Conservation (phyloP, 23 tunicate species). For the Styela clava region DNA sequence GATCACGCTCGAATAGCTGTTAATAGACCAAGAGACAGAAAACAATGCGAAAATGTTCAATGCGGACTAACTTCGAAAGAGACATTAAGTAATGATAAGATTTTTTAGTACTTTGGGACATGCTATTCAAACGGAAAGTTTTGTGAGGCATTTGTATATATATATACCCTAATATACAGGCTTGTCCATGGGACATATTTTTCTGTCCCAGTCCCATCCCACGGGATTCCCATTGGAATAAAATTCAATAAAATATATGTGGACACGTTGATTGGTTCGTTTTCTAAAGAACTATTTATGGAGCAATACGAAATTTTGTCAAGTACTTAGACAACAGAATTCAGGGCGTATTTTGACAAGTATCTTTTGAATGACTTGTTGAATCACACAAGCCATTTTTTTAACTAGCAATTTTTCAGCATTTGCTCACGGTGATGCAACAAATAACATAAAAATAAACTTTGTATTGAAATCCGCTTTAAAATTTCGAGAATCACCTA, state of each 20-base stretch:
- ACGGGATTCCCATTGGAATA: no score
- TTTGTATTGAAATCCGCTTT: background rate
- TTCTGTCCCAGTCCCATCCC: no score
- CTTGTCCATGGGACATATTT: no score
- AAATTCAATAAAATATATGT: background rate
- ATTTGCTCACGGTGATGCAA: background rate
- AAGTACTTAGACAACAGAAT: background rate
- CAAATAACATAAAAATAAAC: background rate
- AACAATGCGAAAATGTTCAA: background rate
- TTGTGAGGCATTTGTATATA: background rate
- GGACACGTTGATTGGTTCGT: background rate
- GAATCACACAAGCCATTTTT: background rate
- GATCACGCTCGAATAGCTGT: background rate
- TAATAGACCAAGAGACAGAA: background rate
- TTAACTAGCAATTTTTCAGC: background rate
- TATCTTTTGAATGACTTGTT: background rate
- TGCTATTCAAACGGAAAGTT: background rate
- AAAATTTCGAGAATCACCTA: background rate
- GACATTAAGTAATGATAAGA: background rate
- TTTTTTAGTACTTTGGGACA: background rate
- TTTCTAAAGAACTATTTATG: background rate
- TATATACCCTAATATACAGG: no score
- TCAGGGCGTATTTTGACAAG: background rate
- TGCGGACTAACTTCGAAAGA: background rate
- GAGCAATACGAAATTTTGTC: background rate